These are phyloP conservation scores for Dicranocentrus wangi DNA, from an alignment of 2,888 invertebrate species.

Conservation along the genomic window DNA sequence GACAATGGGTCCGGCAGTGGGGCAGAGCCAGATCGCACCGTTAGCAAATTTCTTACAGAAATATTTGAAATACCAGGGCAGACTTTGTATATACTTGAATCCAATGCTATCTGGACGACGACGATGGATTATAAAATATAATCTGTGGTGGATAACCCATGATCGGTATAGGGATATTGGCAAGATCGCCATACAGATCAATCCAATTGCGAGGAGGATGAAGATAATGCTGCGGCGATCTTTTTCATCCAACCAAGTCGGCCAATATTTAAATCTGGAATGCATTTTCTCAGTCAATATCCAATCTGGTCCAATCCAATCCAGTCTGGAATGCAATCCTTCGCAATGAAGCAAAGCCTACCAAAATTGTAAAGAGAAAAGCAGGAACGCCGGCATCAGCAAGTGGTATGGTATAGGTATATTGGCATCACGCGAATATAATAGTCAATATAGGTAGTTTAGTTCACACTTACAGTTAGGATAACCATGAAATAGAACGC, in stretches of 20 bases:
- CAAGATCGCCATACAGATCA: conserved; percentile 82
- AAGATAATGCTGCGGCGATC: conserved; percentile 87
- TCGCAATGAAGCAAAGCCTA: conserved; percentile 74
- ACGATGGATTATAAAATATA: too few species aligned
- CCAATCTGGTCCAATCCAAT: too few species aligned
- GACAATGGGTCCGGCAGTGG: conserved; percentile 86
- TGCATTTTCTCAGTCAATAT: conserved; percentile 80
- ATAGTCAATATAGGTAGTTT: too few species aligned
- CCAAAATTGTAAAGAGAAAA: conserved; percentile 62
- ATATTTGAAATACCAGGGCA: conserved; percentile 92
- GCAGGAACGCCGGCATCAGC: conserved; percentile 6
- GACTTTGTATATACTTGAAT: conserved; percentile 97
- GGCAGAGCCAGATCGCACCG: conserved; percentile 84
- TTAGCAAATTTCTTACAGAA: conserved; percentile 88
- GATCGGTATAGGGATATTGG: conserved; percentile 91
- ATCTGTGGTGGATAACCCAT: conserved; percentile 96
- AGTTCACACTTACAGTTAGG: conserved; percentile 81
- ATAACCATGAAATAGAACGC: conserved; percentile 84
- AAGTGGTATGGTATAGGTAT: too few species aligned
- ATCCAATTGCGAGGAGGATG: conserved; percentile 82
- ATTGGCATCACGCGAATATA: not conserved
- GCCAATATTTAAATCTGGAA: conserved; percentile 76
- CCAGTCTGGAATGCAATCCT: conserved; percentile 77
- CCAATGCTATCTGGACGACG: conserved; percentile 95
- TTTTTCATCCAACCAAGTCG: conserved; percentile 79